Base-by-base conservation (phyloP, 2,888 invertebrate genomes). In the Sphaeridia pumilis region DNA sequence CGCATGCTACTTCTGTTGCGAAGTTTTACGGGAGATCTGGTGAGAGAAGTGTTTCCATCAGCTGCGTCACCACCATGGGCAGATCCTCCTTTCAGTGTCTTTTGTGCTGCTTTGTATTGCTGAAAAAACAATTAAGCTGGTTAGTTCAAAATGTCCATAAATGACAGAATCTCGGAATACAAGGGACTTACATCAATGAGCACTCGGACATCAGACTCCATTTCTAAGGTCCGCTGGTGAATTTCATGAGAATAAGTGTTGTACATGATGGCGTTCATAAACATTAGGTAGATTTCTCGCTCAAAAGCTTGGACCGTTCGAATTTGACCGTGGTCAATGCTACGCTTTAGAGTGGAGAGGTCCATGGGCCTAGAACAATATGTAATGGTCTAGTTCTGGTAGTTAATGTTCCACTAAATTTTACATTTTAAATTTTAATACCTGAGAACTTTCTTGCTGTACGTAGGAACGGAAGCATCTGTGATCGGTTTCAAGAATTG, bases 191-290 rank as follows among this genome's bases (percentile, higher is more conserved):
- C 52, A 22, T 38, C 46, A n/a, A 52, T 12, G 25, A 52, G 42
- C 12, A 2, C 12, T 17, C 46, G 22, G 3, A 52, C 78, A 72
- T 89, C 88, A 58, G 80, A 76, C 67, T 84, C 82, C 83, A 90
- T 86, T 57, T 86, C 83, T 55, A 76, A 73, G 0, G 94, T 86
- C 83, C 87, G 87, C 52, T 78, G 78, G 70, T 83, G 83, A 3
- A 92, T 84, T 59, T 83, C 78, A 59, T 88, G 86, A 60, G 84
- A 81, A 2, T 82, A 82, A 69, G 84, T 84, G 72, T 94, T 94
- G 72, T 87, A 89, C 82, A 95, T 87, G 25, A 92, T 77, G 0
- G 94, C 89, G 72, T 97, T 97, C 51, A 82, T 81, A 65, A 93
- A 82, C 92, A 95, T 93, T 7, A 92, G 73, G 70, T 92, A 76